Percentiles rank a stretch among this genome's conserved stretches.
phyloP scores from a whole-genome alignment of 2,797 vertebrate genomes.

The Gorsachius magnificus region DNA sequence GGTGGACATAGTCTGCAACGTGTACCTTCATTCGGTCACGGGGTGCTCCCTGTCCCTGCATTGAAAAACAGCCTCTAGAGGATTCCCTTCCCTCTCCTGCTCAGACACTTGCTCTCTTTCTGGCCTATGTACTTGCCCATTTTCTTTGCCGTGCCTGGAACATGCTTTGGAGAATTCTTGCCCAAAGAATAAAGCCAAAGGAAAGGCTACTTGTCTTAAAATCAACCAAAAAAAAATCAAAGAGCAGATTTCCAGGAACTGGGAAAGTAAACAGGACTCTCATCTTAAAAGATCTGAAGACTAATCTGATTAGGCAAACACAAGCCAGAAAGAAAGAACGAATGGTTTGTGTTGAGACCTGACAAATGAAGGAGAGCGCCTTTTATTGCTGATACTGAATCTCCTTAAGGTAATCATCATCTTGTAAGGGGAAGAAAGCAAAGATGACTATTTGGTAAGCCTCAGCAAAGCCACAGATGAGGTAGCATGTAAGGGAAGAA shows the following conservation, averaged over 20 bases:
- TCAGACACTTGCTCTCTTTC: not conserved
- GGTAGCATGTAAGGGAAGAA: not conserved
- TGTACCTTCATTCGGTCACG: fast-evolving
- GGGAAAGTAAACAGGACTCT: not conserved
- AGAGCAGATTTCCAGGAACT: not conserved
- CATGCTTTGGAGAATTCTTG: not conserved
- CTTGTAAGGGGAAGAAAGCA: not conserved
- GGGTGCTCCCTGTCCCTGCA: not conserved
- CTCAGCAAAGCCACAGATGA: not conserved
- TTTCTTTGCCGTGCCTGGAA: not conserved
- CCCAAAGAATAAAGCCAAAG: not conserved
- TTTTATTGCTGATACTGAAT: not conserved
- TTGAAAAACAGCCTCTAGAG: not conserved
- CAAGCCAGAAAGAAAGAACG: not conserved
- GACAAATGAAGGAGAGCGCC: not conserved
- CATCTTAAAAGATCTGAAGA: not conserved
- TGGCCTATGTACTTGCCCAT: not conserved
- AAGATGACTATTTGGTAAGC: not conserved
- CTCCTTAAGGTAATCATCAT: conserved; percentile 1
- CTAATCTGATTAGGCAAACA: not conserved
- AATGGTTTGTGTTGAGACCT: not conserved
- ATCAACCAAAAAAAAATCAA: not conserved
- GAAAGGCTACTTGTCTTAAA: not conserved
- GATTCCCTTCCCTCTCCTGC: not conserved
- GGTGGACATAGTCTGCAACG: not conserved